Evolutionary conservation across 2,113 vertebrate species (phyloP), one percentile per base, ranked within the genome.

Genomic region (Tichodroma muraria): DNA sequence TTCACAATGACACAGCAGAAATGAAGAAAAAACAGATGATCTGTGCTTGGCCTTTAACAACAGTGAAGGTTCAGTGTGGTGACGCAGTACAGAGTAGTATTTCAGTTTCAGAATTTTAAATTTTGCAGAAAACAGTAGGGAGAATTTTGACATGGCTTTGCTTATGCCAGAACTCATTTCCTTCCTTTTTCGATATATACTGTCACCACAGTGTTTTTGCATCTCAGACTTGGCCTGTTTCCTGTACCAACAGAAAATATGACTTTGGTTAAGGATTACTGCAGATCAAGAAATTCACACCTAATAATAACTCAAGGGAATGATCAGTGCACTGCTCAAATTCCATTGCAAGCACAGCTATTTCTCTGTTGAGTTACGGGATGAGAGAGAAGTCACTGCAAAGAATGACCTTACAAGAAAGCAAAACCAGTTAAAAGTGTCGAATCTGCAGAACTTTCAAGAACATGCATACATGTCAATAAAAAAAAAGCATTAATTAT

Each of bases 11-110:
- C 93, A 97, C 88, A 95, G 96, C 90, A 92, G 90, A 94, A 94
- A 97, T 86, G 90, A 96, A 96, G 96, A 85, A 86, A 94, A 88
- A 96, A 97, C 90, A 95, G 94, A 96, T 96, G 94, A 97, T 94
- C 94, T 96, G 96, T 95, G 95, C 97, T 97, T 97, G 97, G 97
- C 95, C 95, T 98, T 98, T 98, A 97, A 97, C 89, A 93, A 79
- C 68, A 93, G 80, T 80, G 97, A 81, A 96, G 68, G 64, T 52
- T 89, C 85, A 85, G 64, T 60, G 94, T 71, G 91, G 92, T 91
- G 87, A 96, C 92, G 94, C 63, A 95, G 78, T 88, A 95, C 60
- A 85, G 52, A 91, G 66, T 8, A 94, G 57, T 40, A n/a, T 49
- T 81, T 90, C 15, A 8, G 57, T 80, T 82, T 72, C 94, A 85